Percentiles rank a stretch among this genome's conserved stretches.
Evolutionary conservation across 2,113 vertebrate species (phyloP).

Genomic region (Vulpes vulpes): DNA sequence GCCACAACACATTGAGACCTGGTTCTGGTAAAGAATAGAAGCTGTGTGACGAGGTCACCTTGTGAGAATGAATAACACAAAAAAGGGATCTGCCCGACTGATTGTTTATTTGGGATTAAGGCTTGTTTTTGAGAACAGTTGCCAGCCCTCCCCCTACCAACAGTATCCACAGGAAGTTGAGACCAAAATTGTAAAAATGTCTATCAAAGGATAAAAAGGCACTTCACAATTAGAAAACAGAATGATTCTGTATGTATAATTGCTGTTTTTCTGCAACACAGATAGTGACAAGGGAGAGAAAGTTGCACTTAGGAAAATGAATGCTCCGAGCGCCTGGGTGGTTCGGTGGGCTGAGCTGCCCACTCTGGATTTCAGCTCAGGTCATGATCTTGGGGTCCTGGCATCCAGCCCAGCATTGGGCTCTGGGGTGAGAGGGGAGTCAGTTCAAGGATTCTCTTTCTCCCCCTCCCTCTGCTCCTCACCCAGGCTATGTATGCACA

Average conservation of each 20-base stretch:
- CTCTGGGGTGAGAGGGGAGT: not conserved
- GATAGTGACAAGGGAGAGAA: not conserved
- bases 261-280: not conserved
- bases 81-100: not conserved
- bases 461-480: not conserved
- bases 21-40: not conserved
- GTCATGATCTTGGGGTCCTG: not conserved
- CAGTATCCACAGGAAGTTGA: not conserved
- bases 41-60: not conserved
- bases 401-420: not conserved
- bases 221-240: not conserved
- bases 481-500: fast-evolving
- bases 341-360: not conserved
- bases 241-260: not conserved
- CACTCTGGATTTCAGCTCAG: not conserved
- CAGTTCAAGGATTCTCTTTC: not conserved
- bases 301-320: not conserved
- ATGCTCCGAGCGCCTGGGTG: not conserved
- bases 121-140: not conserved
- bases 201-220: not conserved
- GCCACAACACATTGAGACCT: not conserved
- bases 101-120: not conserved
- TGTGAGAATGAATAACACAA: not conserved
- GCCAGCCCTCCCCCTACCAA: not conserved
- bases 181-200: not conserved